Conservation (phyloP, 2,888 invertebrate genomes). For the Scrobipalpa atriplicella region DNA sequence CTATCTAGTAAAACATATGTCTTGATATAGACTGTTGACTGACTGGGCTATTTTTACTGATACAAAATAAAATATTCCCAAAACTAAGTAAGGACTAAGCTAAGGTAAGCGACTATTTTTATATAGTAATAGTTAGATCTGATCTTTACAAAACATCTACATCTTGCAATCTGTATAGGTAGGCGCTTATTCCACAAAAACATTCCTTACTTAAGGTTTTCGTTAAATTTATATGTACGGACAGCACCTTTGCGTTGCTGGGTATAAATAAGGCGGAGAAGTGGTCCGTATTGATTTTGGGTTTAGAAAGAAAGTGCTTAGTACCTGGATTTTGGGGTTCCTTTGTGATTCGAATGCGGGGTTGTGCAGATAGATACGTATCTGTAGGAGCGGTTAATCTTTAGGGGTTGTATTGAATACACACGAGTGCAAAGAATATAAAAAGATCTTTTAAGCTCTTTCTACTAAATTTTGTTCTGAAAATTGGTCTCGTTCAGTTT, state of each 20-base stretch:
- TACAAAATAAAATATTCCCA: no score
- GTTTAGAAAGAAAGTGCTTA: slow-evolving; percentile 15
- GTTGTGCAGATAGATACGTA: neutral
- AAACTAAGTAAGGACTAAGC: no score
- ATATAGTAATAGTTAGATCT: no score
- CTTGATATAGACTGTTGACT: no score
- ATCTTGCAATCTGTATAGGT: neutral
- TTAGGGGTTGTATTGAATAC: neutral
- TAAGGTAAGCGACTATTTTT: no score
- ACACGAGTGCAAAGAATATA: neutral
- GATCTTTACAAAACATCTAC: no score
- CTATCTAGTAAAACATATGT: no score
- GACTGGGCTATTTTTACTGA: no score
- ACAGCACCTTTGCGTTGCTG: slow-evolving; percentile 34
- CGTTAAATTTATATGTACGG: slow-evolving; percentile 36
- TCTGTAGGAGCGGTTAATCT: neutral
- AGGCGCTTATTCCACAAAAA: neutral
- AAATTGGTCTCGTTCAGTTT: neutral
- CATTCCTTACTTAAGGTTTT: slow-evolving; percentile 11
- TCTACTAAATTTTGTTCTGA: neutral
- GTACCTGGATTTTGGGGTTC: neutral
- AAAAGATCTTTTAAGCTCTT: neutral
- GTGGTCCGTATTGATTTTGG: slow-evolving; percentile 19
- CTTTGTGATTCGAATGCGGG: slow-evolving; percentile 18
- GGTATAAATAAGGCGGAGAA: slow-evolving; percentile 35